Percentiles rank a stretch among this genome's conserved stretches.
Evolutionary conservation across 92 coral and sea anemone species (phyloP).

Genomic region (Siderastrea radians): DNA sequence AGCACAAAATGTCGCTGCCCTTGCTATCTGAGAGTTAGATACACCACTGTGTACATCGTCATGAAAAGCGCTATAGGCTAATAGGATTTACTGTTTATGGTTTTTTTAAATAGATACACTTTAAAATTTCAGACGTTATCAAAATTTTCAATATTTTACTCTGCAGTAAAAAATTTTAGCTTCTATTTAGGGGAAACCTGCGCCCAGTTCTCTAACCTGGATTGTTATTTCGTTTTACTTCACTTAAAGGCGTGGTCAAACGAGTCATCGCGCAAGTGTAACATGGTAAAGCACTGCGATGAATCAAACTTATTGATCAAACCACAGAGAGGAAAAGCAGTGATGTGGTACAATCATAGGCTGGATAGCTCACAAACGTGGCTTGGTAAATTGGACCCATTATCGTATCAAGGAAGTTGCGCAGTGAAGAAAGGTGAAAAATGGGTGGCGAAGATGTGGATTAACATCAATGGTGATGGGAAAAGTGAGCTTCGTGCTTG

Average conservation of each 20-base stretch:
- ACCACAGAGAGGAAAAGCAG: slow-evolving; percentile 90
- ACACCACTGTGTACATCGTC: too few relatives aligned
- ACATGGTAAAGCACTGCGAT: slow-evolving; percentile 87
- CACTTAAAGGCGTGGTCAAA: slow-evolving; percentile 79
- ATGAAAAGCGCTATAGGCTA: too few relatives aligned
- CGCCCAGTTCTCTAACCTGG: not conserved
- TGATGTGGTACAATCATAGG: slow-evolving; percentile 92
- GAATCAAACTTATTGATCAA: slow-evolving; percentile 81
- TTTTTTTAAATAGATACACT: too few relatives aligned
- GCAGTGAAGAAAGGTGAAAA: slow-evolving; percentile 84
- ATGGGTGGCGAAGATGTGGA: slow-evolving; percentile 97
- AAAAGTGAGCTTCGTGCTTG: slow-evolving; percentile 82
- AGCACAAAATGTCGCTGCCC: too few relatives aligned
- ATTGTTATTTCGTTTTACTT: not conserved
- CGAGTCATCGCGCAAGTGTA: slow-evolving; percentile 83
- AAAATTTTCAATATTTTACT: too few relatives aligned
- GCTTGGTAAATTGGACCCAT: slow-evolving; percentile 88
- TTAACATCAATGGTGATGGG: slow-evolving; percentile 90
- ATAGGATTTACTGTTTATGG: too few relatives aligned
- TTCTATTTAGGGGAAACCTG: not conserved
- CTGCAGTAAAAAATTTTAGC: too few relatives aligned
- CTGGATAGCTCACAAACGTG: slow-evolving; percentile 75
- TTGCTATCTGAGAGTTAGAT: too few relatives aligned
- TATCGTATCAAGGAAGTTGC: slow-evolving; percentile 94
- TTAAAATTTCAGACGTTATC: too few relatives aligned